phyloP scores from a whole-genome alignment of 2,888 invertebrate species.

The Drosophila antonietae region DNA sequence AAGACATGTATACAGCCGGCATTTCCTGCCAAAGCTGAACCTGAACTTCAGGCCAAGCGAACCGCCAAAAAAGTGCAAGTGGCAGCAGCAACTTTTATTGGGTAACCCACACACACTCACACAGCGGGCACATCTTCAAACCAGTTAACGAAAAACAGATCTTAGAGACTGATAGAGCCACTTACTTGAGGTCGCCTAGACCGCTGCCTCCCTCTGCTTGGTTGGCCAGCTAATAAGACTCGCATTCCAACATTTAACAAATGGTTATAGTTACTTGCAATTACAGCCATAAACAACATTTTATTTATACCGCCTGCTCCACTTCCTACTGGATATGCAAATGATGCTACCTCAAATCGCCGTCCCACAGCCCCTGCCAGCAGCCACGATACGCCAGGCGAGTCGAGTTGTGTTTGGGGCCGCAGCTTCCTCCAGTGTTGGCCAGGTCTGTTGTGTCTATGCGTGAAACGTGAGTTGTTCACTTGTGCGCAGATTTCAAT shows the following conservation, averaged over 20 bases:
- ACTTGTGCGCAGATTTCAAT: slow-evolving; percentile 54
- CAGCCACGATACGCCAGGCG: not conserved
- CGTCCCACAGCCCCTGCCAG: slow-evolving; percentile 7
- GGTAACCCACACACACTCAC: slow-evolving; percentile 37
- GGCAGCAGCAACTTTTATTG: slow-evolving; percentile 44
- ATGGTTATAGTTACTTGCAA: slow-evolving; percentile 57
- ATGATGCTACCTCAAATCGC: slow-evolving; percentile 47
- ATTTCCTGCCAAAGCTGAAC: slow-evolving; percentile 81
- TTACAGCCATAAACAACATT: slow-evolving; percentile 73
- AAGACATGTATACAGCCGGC: slow-evolving; percentile 30
- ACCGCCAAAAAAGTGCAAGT: slow-evolving; percentile 55
- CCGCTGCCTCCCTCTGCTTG: slow-evolving; percentile 13
- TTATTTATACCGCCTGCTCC: slow-evolving; percentile 71
- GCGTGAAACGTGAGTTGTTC: slow-evolving; percentile 51
- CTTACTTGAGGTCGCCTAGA: slow-evolving; percentile 3
- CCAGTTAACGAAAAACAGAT: slow-evolving; percentile 43
- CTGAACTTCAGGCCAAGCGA: slow-evolving; percentile 77
- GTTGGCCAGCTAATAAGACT: slow-evolving; percentile 29
- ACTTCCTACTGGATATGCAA: slow-evolving; percentile 79
- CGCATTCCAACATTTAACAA: slow-evolving; percentile 28
- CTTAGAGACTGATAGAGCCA: slow-evolving; percentile 36
- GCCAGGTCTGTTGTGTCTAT: slow-evolving; percentile 43
- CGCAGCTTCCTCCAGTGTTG: slow-evolving; percentile 34
- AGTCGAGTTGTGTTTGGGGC: slow-evolving; percentile 14
- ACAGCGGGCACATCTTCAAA: slow-evolving; percentile 31